A percentile compares a stretch with the other conserved stretches of the same genome.
These are phyloP conservation scores for Ia io DNA, from an alignment of 2,113 vertebrate species.

Conservation along the genomic window DNA sequence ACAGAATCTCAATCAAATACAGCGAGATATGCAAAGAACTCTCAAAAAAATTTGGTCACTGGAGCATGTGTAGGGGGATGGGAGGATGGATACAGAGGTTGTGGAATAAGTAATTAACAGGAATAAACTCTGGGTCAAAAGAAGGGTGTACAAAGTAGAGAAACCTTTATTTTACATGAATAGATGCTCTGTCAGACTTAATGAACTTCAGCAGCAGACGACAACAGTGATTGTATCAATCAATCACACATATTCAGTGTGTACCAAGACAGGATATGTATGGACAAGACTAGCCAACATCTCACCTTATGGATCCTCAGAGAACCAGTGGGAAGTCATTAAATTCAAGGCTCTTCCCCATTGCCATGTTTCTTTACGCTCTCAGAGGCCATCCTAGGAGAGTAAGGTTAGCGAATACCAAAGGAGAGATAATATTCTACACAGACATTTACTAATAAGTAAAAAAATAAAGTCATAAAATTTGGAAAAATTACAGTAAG, in stretches of 20 bases:
- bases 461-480: neutral
- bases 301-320: neutral
- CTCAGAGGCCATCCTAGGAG: neutral
- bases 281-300: neutral
- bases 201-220: neutral
- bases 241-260: neutral
- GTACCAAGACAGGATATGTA: neutral
- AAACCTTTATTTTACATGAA: neutral
- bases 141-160: neutral
- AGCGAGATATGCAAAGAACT: neutral
- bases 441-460: neutral
- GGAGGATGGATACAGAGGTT: neutral
- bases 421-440: neutral
- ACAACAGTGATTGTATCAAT: neutral
- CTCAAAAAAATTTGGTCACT: neutral
- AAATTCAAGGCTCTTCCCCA: neutral
- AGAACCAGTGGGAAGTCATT: neutral
- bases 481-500: neutral
- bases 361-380: neutral
- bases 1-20: neutral
- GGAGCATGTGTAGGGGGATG: accelerated
- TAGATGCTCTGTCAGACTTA: neutral
- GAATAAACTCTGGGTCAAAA: neutral
- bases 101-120: neutral
- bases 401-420: neutral